A percentile compares a stretch with the other conserved stretches of the same genome.
phyloP scores from a whole-genome alignment of 2,888 invertebrate species.

The Ethmia dodecea region DNA sequence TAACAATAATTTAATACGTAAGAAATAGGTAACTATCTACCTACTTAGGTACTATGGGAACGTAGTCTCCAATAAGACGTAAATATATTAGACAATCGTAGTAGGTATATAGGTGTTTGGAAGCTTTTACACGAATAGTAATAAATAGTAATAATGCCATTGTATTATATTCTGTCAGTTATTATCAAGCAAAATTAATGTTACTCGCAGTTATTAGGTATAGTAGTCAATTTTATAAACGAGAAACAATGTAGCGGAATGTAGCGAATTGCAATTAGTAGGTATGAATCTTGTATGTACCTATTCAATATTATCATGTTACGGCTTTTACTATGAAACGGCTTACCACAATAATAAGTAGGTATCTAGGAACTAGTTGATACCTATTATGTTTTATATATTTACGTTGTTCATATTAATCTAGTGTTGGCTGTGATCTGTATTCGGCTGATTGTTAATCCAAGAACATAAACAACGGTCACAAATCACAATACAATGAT shows the following conservation, averaged over 20 bases:
- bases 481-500: conserved; percentile 29
- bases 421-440: conserved; percentile 58
- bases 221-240: conserved; percentile 67
- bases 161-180: conserved; percentile 59
- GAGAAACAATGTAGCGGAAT: conserved; percentile 29
- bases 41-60: conserved; percentile 19
- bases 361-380: conserved; percentile 17
- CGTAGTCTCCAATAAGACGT: conserved; percentile 36
- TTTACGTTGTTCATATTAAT: conserved; percentile 7
- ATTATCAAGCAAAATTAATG: conserved; percentile 46
- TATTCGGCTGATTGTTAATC: conserved; percentile 54
- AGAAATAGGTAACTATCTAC: too few species aligned
- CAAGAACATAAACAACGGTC: conserved; percentile 45
- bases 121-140: conserved; percentile 70
- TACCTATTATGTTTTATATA: not conserved
- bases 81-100: conserved; percentile 46
- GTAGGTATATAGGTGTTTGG: conserved; percentile 71
- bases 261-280: conserved; percentile 36
- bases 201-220: conserved; percentile 48
- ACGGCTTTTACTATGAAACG: too few species aligned
- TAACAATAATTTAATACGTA: conserved; percentile 69
- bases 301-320: conserved; percentile 22
- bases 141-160: conserved; percentile 53
- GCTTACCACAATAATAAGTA: conserved; percentile 29
- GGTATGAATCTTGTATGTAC: conserved; percentile 11